Base-by-base conservation (phyloP, 1,140 invertebrate species). In the Daktulosphaira vitifoliae region DNA sequence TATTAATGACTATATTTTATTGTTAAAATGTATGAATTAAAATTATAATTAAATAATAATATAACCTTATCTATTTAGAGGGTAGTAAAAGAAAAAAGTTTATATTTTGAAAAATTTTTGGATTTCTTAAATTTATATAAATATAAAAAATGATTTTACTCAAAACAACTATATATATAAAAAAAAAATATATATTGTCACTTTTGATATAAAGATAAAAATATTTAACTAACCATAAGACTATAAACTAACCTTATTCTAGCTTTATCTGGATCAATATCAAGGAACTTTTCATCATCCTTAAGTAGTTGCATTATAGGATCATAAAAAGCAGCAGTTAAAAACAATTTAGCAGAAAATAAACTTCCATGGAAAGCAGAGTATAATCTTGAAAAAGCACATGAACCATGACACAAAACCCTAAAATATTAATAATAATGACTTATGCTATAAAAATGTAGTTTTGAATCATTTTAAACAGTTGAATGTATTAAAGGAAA, bases 281-380 rank as follows among this genome's bases (percentile, higher is more conserved):
- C 93, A 44, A 96, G 80, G 76, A 91, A 93, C 73, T 87, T 85
- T 73, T 97, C 92, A 73, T 94, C 90, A 70, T 94, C 90, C 77
- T 90, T 90, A 3, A 98, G 78, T n/a, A 98, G 79, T 48, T 88
- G 82, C 82, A 96, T 88, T 42, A 98, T 88, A 1, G 96, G 92
- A 15, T 85, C 84, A 73, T 95, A 88, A 3, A 99, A 79, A 3
- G 93, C 89, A 16, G 92, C 88, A 0, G 91, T 92, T 3, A 98
- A 80, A 76, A 98, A 98, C 48, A 96, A 81, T 70, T 94, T 89
- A 1, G 92, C 88, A 6, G 91, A 88, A 71, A 90, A 88, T 42
- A 94, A 80, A n/a, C 86, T 86, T 74, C 98, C 95, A 56, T 89
- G 88, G 72, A 96, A 90, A 23, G 88, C 81, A 15, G 87, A 87